phyloP scores from a whole-genome alignment of 2,797 vertebrate species.

The Toxotes lorentzi region DNA sequence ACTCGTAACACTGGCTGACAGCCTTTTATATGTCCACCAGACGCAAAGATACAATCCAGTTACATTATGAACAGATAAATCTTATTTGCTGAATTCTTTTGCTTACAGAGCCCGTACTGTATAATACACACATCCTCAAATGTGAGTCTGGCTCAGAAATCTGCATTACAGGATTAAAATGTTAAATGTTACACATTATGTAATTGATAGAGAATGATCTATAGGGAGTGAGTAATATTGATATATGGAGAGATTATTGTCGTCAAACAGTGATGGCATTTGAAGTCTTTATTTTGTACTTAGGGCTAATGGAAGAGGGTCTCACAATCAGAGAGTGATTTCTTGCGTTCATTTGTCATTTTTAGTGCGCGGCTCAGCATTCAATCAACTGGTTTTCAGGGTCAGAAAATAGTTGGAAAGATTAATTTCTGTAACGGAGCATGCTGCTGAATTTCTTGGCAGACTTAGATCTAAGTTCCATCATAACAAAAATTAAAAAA shows the following conservation, averaged over 20 bases:
- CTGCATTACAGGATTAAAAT: conserved; percentile 29
- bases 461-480: conserved; percentile 15
- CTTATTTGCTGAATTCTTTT: conserved; percentile 36
- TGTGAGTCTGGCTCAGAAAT: neutral
- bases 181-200: conserved; percentile 6
- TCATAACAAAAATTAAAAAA: neutral
- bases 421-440: conserved; percentile 9
- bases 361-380: conserved; percentile 25
- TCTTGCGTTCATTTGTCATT: conserved; percentile 50
- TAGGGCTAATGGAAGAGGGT: conserved; percentile 17
- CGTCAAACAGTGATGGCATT: conserved; percentile 16
- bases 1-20: conserved; percentile 15
- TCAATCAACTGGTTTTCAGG: conserved; percentile 30
- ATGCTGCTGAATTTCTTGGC: conserved; percentile 37
- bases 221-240: conserved; percentile 30
- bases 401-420: conserved; percentile 31
- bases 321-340: conserved; percentile 22
- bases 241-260: conserved; percentile 42
- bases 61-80: conserved; percentile 40
- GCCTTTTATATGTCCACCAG: conserved; percentile 20
- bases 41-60: conserved; percentile 39
- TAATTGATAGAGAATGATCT: conserved; percentile 24
- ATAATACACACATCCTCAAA: neutral
- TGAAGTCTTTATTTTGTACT: conserved; percentile 24
- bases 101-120: conserved; percentile 3